Conservation (phyloP, 1,140 invertebrate genomes). For the Mesaphorura yosii region DNA sequence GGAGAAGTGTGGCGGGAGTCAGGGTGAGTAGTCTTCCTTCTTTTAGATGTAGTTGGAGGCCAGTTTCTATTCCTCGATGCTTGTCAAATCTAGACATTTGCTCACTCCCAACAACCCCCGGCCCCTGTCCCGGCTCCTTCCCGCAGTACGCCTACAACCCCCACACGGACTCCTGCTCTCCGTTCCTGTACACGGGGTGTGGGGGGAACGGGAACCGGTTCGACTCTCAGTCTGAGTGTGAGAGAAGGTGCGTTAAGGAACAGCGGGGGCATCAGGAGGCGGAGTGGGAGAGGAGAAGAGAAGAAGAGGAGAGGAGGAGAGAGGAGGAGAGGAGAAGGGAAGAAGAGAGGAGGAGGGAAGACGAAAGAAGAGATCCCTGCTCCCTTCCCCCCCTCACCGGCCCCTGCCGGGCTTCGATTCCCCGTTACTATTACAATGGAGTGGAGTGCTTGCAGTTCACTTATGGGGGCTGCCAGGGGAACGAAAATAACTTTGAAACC, state of each 20-base stretch:
- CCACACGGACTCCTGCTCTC: slow-evolving; percentile 27
- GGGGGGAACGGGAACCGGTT: slow-evolving; percentile 77
- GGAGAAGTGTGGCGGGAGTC: slow-evolving; percentile 59
- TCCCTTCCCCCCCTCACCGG: slow-evolving; percentile 49
- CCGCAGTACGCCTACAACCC: neutral
- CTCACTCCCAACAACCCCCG: slow-evolving; percentile 46
- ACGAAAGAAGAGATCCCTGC: slow-evolving; percentile 46
- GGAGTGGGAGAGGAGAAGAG: neutral
- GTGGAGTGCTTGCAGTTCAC: slow-evolving; percentile 45
- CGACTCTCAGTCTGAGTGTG: slow-evolving; percentile 35
- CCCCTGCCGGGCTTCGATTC: slow-evolving; percentile 45
- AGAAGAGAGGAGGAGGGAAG: neutral
- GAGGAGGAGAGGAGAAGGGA: neutral
- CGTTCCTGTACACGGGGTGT: slow-evolving; percentile 74
- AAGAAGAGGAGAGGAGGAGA: neutral
- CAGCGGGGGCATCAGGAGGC: neutral
- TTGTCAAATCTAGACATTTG: slow-evolving; percentile 46
- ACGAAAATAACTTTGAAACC: slow-evolving; percentile 60
- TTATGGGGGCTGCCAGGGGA: slow-evolving; percentile 76
- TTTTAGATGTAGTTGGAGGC: too few species aligned
- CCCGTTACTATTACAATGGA: neutral
- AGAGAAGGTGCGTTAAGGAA: slow-evolving; percentile 43
- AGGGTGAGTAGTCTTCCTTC: too few species aligned
- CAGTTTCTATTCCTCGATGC: too few species aligned
- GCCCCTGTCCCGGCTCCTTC: slow-evolving; percentile 47